These are phyloP conservation scores for Nasalis larvatus DNA, from an alignment of 2,113 vertebrate genomes.

Conservation along the genomic window DNA sequence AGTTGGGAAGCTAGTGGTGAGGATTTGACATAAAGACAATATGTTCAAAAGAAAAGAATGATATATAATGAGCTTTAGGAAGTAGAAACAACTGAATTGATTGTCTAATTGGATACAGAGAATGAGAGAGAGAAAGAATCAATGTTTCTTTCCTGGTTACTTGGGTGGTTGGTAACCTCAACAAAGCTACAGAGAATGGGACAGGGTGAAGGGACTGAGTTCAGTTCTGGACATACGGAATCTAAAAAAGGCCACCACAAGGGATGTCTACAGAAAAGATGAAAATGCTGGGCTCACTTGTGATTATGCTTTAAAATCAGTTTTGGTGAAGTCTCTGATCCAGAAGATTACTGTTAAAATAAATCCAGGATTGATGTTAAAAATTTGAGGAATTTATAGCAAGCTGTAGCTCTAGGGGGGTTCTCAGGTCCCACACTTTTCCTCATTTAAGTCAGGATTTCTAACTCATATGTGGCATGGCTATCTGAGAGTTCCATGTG, in stretches of 20 bases:
- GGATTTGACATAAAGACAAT: neutral
- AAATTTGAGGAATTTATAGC: neutral
- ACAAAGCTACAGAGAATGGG: neutral
- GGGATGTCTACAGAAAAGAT: neutral
- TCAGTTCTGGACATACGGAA: neutral
- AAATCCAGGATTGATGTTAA: neutral
- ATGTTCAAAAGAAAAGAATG: neutral
- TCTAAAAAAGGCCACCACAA: neutral
- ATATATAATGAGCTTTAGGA: neutral
- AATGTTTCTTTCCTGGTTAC: neutral
- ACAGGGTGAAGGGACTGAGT: neutral
- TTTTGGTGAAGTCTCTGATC: neutral
- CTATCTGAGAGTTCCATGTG: neutral
- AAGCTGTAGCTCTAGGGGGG: neutral
- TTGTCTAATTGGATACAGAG: neutral
- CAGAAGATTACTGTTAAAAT: constrained; percentile 7
- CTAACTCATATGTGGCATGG: neutral
- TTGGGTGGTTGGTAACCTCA: neutral
- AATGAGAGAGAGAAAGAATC: neutral
- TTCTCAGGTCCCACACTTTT: neutral
- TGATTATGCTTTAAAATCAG: neutral
- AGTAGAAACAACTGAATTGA: neutral
- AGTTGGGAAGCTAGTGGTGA: neutral
- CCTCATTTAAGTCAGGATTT: neutral
- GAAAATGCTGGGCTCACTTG: neutral